Evolutionary conservation across 2,888 invertebrate genomes (phyloP).

Genomic region (Mactromeris polynyma): DNA sequence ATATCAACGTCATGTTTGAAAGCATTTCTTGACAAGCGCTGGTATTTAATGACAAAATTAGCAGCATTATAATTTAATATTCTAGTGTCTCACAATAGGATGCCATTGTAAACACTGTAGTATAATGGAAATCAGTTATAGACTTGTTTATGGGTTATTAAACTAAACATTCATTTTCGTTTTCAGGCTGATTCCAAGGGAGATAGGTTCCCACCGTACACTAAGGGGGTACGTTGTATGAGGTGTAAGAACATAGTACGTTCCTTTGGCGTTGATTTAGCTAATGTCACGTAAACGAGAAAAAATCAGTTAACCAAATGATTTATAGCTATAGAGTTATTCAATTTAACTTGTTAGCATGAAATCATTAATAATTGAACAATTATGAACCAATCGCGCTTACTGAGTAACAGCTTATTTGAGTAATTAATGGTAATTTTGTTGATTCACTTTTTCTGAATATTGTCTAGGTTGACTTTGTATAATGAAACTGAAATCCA

Average conservation of each 20-base stretch:
- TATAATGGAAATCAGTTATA: constrained; percentile 42
- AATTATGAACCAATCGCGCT: constrained; percentile 42
- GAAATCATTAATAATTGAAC: constrained; percentile 58
- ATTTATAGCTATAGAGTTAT: constrained; percentile 53
- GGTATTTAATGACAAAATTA: constrained; percentile 51
- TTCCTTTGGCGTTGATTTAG: too few relatives aligned
- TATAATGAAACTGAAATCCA: not conserved
- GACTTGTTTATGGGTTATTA: constrained; percentile 50
- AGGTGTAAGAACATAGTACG: not conserved
- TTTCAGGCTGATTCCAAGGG: constrained; percentile 22
- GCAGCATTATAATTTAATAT: constrained; percentile 57
- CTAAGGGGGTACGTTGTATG: not conserved
- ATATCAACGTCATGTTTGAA: constrained; percentile 11
- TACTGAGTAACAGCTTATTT: not conserved
- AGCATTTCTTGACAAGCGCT: constrained; percentile 28
- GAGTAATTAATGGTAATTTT: not conserved
- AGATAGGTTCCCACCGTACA: constrained; percentile 23
- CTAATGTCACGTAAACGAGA: not conserved
- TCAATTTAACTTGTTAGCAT: constrained; percentile 54
- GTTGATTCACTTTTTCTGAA: not conserved
- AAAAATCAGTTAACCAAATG: constrained; percentile 34
- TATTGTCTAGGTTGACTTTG: not conserved
- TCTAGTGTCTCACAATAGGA: constrained; percentile 35
- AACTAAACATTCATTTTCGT: constrained; percentile 46
- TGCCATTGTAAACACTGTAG: constrained; percentile 21